These are phyloP conservation scores for Coenonympha glycerion DNA, from an alignment of 2,888 invertebrate species.

Conservation along the genomic window DNA sequence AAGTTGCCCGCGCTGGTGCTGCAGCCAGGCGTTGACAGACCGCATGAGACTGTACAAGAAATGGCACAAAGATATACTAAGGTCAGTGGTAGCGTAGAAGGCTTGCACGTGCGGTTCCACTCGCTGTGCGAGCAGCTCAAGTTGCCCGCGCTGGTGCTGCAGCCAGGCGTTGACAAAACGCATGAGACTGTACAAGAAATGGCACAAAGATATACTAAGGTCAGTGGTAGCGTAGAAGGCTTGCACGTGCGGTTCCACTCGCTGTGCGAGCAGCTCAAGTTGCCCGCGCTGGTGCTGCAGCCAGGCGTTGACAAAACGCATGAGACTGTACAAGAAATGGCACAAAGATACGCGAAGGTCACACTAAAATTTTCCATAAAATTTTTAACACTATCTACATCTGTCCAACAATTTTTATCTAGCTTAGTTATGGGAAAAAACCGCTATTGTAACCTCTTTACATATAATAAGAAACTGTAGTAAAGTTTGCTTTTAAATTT, in stretches of 20 bases:
- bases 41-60: constrained; percentile 34
- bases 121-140: constrained; percentile 45
- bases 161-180: constrained; percentile 39
- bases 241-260: background rate
- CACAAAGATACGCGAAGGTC: constrained; percentile 37
- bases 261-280: constrained; percentile 17
- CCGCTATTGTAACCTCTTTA: too few species aligned
- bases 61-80: constrained; percentile 37
- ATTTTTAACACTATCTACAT: too few species aligned
- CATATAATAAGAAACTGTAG: too few species aligned
- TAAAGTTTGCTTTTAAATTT: too few species aligned
- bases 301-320: constrained; percentile 33
- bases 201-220: too few species aligned
- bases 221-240: background rate
- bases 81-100: too few species aligned
- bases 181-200: too few species aligned
- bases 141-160: constrained; percentile 42
- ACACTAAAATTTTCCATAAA: too few species aligned
- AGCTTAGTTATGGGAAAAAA: too few species aligned
- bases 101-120: too few species aligned
- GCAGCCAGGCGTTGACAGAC: constrained; percentile 37
- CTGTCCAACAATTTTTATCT: too few species aligned
- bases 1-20: constrained; percentile 40
- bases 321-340: constrained; percentile 37
- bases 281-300: constrained; percentile 41